Evolutionary conservation across 2,888 invertebrate genomes (phyloP).

Genomic region (Iphiclides podalirius): DNA sequence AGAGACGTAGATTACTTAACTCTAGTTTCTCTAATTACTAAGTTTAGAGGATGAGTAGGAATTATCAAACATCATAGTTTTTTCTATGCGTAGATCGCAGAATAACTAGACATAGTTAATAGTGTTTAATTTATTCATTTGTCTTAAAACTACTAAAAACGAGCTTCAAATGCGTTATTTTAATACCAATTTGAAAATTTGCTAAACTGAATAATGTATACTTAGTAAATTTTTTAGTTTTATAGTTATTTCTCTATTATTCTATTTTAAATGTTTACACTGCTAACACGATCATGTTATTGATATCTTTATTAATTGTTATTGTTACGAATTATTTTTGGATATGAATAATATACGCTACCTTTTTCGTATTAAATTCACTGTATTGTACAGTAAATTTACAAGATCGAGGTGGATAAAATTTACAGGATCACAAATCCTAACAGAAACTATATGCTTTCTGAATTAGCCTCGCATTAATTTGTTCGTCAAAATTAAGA

Average conservation of each 20-base stretch:
- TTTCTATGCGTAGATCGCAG: constrained; percentile 58
- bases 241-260: constrained; percentile 65
- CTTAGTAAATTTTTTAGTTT: constrained; percentile 53
- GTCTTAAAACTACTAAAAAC: constrained; percentile 57
- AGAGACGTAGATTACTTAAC: constrained; percentile 44
- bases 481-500: constrained; percentile 66
- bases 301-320: constrained; percentile 71
- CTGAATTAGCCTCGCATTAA: constrained; percentile 67
- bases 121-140: constrained; percentile 46
- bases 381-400: no score
- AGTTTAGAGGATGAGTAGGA: constrained; percentile 77
- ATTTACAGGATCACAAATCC: no score
- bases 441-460: constrained; percentile 38
- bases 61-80: constrained; percentile 57
- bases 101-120: constrained; percentile 61
- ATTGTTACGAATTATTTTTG: constrained; percentile 75
- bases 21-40: constrained; percentile 59
- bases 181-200: constrained; percentile 69
- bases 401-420: no score
- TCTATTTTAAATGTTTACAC: constrained; percentile 76
- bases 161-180: constrained; percentile 76
- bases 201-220: constrained; percentile 57
- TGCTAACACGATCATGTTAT: constrained; percentile 74
- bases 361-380: constrained; percentile 60
- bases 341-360: constrained; percentile 71